Evolutionary conservation across 92 coral and sea anemone genomes (phyloP).

Genomic region (Epizoanthus scotinus): DNA sequence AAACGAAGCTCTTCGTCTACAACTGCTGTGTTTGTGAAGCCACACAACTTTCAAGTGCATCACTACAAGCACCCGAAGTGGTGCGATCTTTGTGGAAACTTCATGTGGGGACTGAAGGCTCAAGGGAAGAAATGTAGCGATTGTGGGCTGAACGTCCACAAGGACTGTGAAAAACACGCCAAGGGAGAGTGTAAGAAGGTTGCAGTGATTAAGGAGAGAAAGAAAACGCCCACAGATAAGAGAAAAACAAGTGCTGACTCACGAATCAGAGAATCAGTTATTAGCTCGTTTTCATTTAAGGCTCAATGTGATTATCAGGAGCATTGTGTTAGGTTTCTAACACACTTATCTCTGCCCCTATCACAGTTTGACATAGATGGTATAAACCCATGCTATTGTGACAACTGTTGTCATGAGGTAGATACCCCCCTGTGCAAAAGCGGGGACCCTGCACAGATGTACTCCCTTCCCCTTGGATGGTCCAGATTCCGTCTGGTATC

Average conservation of each 20-base stretch:
- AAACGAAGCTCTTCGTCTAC: conserved; percentile 13
- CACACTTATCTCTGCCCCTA: conserved; percentile 67
- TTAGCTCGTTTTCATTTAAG: conserved; percentile 70
- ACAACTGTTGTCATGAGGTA: conserved; percentile 90
- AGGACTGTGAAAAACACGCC: conserved; percentile 78
- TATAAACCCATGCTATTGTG: conserved; percentile 95
- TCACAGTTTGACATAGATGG: conserved; percentile 77
- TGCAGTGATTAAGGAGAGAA: conserved; percentile 52
- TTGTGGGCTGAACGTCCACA: conserved; percentile 91
- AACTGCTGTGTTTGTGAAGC: conserved; percentile 13
- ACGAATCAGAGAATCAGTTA: conserved; percentile 54
- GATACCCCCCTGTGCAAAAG: conserved; percentile 92
- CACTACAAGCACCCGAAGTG: conserved; percentile 94
- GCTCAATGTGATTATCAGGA: conserved; percentile 88
- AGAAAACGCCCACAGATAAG: conserved; percentile 59
- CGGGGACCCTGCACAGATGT: conserved; percentile 90
- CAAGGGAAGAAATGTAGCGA: conserved; percentile 92
- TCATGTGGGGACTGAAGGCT: conserved; percentile 95
- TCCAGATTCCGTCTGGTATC: conserved; percentile 80
- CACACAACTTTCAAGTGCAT: conserved; percentile 75
- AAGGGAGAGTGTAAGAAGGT: conserved; percentile 67
- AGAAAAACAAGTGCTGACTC: conserved; percentile 51
- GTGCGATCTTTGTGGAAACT: conserved; percentile 90
- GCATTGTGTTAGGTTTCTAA: conserved; percentile 80
- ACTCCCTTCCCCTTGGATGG: conserved; percentile 97